phyloP scores from a whole-genome alignment of 2,113 vertebrate genomes.

The Phylloscopus trochiloides region DNA sequence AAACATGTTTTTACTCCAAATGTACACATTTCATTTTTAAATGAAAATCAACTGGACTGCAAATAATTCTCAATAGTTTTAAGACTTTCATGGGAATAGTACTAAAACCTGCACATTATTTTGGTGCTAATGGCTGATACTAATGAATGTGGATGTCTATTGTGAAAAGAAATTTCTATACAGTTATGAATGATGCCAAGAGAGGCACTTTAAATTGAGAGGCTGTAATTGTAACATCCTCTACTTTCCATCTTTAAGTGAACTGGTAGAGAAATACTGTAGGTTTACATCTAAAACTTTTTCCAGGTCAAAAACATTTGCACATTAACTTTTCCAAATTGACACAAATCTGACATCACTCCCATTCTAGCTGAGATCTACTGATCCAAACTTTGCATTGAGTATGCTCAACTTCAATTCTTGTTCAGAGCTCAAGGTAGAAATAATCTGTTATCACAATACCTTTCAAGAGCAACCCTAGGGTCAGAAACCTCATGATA shows the following conservation, averaged over 20 bases:
- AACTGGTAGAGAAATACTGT: neutral
- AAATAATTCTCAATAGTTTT: neutral
- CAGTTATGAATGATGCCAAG: neutral
- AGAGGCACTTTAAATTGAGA: neutral
- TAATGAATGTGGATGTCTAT: neutral
- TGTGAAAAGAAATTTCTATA: neutral
- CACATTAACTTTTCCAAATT: neutral
- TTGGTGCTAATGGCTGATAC: neutral
- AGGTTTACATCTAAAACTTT: neutral
- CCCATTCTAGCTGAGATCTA: neutral
- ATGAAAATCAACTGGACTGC: neutral
- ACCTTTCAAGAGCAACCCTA: neutral
- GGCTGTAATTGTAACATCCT: neutral
- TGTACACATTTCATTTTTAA: neutral
- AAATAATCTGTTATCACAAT: neutral
- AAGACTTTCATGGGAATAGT: neutral
- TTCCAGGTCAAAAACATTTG: neutral
- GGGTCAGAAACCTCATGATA: neutral
- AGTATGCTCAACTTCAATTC: neutral
- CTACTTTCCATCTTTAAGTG: neutral
- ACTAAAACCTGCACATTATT: neutral
- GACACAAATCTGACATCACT: neutral
- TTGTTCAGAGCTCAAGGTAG: neutral
- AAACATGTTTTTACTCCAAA: neutral
- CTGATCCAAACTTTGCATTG: accelerated